A percentile compares a stretch with the other conserved stretches of the same genome.
Conservation (phyloP, 2,888 invertebrate species). For the Cabera pusaria region DNA sequence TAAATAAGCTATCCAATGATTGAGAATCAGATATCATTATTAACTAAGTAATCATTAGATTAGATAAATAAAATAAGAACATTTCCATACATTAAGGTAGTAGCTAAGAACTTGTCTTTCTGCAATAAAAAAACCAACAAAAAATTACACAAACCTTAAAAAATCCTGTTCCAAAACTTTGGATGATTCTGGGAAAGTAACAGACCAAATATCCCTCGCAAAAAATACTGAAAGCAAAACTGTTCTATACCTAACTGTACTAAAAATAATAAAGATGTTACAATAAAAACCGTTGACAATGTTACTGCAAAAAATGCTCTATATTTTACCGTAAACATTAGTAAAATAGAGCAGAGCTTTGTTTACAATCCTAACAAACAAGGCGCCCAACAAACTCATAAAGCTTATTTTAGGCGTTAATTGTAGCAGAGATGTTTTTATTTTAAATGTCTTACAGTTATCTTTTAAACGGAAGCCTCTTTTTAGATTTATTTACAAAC, state of each 20-base stretch:
- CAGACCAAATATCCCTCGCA: constrained; percentile 19
- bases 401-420: constrained; percentile 53
- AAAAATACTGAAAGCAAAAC: constrained; percentile 33
- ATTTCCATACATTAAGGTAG: too few relatives aligned
- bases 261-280: constrained; percentile 31
- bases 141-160: too few relatives aligned
- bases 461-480: constrained; percentile 15
- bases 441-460: constrained; percentile 27
- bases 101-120: too few relatives aligned
- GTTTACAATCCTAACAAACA: constrained; percentile 39
- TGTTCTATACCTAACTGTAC: constrained; percentile 15
- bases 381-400: constrained; percentile 28
- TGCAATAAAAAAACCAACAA: too few relatives aligned
- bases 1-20: too few relatives aligned
- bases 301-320: constrained; percentile 45
- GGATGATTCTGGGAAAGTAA: constrained; percentile 19
- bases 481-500: constrained; percentile 8
- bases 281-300: constrained; percentile 31
- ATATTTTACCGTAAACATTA: constrained; percentile 57
- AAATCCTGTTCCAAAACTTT: neutral
- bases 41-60: too few relatives aligned
- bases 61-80: too few relatives aligned
- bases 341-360: constrained; percentile 65
- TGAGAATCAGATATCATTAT: too few relatives aligned
- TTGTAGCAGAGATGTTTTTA: constrained; percentile 58